A percentile compares a stretch with the other conserved stretches of the same genome.
Conservation (phyloP, 1,140 invertebrate genomes). For the Trichonephila clavipes region DNA sequence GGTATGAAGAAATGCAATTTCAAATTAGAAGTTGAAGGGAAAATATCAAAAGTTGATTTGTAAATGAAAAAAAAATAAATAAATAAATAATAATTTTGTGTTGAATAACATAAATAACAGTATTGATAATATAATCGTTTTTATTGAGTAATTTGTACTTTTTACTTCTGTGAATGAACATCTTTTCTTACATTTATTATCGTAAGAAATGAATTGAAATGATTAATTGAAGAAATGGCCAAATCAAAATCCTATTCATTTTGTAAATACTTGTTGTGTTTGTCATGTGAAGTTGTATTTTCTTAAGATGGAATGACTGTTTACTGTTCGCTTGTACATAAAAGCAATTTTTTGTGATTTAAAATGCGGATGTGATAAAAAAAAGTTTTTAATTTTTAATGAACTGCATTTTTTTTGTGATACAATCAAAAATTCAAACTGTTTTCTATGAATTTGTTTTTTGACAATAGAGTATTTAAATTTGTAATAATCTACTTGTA, state of each 20-base stretch:
- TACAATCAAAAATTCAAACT: slow-evolving; percentile 5
- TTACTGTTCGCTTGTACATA: slow-evolving; percentile 17
- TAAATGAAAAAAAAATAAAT: too few relatives aligned
- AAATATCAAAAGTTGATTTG: too few relatives aligned
- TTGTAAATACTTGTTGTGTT: slow-evolving; percentile 23
- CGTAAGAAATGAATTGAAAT: background rate
- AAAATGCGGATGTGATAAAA: slow-evolving; percentile 13
- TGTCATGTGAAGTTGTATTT: slow-evolving; percentile 31
- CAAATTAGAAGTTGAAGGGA: too few relatives aligned
- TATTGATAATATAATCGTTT: background rate
- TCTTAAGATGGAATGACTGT: slow-evolving; percentile 44
- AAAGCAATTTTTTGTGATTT: slow-evolving; percentile 5
- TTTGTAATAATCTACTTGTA: slow-evolving; percentile 1
- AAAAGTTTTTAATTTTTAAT: slow-evolving; percentile 12
- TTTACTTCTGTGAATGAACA: background rate
- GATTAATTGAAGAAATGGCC: background rate
- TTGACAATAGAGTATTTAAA: background rate
- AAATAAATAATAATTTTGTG: too few relatives aligned
- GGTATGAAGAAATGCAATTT: too few relatives aligned
- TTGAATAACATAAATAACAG: background rate
- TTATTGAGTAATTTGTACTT: background rate
- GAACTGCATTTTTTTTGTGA: slow-evolving; percentile 22
- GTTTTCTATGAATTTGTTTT: slow-evolving; percentile 24
- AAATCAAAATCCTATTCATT: slow-evolving; percentile 29
- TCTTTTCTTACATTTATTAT: background rate